Base-by-base conservation (phyloP, 2,113 vertebrate species). In the Oceanodroma tethys region DNA sequence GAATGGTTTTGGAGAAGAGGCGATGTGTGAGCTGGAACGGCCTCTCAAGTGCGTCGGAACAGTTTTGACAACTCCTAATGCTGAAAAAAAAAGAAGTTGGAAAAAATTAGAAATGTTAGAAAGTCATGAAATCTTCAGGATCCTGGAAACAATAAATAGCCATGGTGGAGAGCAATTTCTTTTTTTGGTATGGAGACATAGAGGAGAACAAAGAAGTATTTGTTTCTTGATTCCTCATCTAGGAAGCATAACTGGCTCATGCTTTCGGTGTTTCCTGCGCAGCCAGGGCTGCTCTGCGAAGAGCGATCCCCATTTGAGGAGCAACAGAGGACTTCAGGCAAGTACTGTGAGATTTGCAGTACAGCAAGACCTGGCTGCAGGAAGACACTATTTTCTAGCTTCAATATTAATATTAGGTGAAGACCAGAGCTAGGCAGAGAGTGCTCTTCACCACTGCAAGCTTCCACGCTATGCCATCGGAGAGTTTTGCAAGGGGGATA, bases 161-260 rank as follows among this genome's bases (percentile, higher is more conserved):
- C 47, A 6, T 2, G 25, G 53, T 36, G 4, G 45, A 78, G 59
- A 66, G 50, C 14, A 30, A 32, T 27, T 40, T 16, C 27, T 67
- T 16, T 9, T 34, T n/a, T 9, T 11, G 2, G 3, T 65, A n/a
- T n/a, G 29, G 71, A 63, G 50, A 47, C 66, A 26, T 3, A 62
- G 68, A 84, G 30, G 66, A 83, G 84, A 80, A 96, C 88, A 95
- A 95, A 86, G 87, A 21, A 80, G 66, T 27, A 19, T 65, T 90
- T 96, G 81, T 95, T 91, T 45, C 83, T 66, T 30, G 36, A 67
- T 83, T 83, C 68, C 72, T 78, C 75, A 50, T 80, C 80, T 76
- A 83, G 72, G 82, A 73, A 92, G 63, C 43, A 10, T 47, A 73
- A 90, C 67, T 43, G 55, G 80, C 72, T 96, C 3, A 0, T 92